Conservation (phyloP, 2,888 invertebrate species). For the Volucella inanis region DNA sequence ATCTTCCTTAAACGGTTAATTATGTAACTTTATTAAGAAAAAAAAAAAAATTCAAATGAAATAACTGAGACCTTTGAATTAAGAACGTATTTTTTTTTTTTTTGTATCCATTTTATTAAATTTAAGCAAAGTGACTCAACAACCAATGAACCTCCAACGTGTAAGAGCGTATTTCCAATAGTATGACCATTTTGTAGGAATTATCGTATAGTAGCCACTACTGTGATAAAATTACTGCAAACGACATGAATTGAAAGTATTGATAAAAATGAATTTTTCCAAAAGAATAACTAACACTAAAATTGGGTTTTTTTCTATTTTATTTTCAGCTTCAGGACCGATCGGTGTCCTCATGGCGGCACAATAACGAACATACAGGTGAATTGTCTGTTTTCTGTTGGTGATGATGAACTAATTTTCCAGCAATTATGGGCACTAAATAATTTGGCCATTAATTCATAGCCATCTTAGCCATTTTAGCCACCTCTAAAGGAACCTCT, state of each 20-base stretch:
- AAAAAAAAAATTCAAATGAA: constrained; percentile 22
- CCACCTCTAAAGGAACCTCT: constrained; percentile 56
- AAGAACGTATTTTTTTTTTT: constrained; percentile 54
- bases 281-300: constrained; percentile 66
- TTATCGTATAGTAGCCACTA: constrained; percentile 75
- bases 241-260: constrained; percentile 75
- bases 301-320: constrained; percentile 38
- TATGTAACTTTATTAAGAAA: constrained; percentile 30
- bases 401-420: constrained; percentile 84
- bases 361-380: constrained; percentile 87
- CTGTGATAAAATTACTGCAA: constrained; percentile 75
- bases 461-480: constrained; percentile 40
- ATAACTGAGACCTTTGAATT: constrained; percentile 54
- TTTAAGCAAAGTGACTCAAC: constrained; percentile 75
- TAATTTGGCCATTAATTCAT: constrained; percentile 51
- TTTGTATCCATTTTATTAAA: constrained; percentile 73
- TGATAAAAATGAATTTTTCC: constrained; percentile 44
- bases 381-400: constrained; percentile 92
- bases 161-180: constrained; percentile 75
- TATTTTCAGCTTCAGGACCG: constrained; percentile 89
- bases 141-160: constrained; percentile 75
- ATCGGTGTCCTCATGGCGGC: constrained; percentile 90
- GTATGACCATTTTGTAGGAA: constrained; percentile 75
- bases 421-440: constrained; percentile 41
- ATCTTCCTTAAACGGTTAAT: neutral